Evolutionary conservation across 2,797 vertebrate species (phyloP).

Genomic region (Acipenser oxyrinchus): DNA sequence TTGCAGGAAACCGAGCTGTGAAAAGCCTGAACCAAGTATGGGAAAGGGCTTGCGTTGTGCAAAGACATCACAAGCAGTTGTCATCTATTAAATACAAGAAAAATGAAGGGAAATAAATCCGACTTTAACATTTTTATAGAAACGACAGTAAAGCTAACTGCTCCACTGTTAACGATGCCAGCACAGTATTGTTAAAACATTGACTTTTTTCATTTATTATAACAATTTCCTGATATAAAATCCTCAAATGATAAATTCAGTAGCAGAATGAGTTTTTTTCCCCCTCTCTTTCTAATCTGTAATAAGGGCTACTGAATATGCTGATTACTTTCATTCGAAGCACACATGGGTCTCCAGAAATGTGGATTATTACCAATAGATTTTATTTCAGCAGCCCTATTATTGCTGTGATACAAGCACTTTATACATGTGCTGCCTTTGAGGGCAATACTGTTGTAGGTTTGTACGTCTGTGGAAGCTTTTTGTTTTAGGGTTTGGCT

Average conservation of each 20-base stretch:
- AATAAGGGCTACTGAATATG: slow-evolving; percentile 66
- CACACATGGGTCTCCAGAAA: slow-evolving; percentile 52
- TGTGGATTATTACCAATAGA: slow-evolving; percentile 65
- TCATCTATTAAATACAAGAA: neutral
- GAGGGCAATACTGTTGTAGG: slow-evolving; percentile 46
- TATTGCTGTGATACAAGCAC: slow-evolving; percentile 64
- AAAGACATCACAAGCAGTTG: neutral
- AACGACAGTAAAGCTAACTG: neutral
- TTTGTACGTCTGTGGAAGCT: slow-evolving; percentile 29
- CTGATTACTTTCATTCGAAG: slow-evolving; percentile 45
- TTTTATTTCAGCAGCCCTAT: slow-evolving; percentile 63
- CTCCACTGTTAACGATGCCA: neutral
- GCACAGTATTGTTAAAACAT: neutral
- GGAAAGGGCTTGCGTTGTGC: neutral
- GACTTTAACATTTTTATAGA: neutral
- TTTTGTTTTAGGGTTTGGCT: slow-evolving; percentile 44
- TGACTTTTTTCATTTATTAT: slow-evolving; percentile 3
- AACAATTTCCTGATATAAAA: slow-evolving; percentile 6
- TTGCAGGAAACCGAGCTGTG: neutral
- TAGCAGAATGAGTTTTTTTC: slow-evolving; percentile 18
- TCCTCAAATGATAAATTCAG: slow-evolving; percentile 12
- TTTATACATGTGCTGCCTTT: slow-evolving; percentile 56
- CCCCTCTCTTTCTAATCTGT: slow-evolving; percentile 55
- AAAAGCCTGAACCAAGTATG: neutral
- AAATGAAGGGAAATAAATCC: neutral